Evolutionary conservation across 2,113 vertebrate species (phyloP).

Genomic region (Python bivittatus): DNA sequence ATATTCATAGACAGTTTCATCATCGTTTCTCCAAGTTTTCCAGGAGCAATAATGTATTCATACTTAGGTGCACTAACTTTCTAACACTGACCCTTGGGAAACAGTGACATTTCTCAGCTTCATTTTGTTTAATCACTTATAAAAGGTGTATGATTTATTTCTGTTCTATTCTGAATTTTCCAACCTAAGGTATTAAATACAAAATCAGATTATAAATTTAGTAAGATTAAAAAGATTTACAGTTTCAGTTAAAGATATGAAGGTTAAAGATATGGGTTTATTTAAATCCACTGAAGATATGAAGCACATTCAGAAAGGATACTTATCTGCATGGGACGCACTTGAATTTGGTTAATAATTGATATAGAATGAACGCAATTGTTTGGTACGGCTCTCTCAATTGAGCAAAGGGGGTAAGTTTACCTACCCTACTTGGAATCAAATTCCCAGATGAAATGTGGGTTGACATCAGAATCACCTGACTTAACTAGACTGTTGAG

Average conservation of each 20-base stretch:
- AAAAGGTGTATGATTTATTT: conserved; percentile 23
- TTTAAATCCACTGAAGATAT: not conserved
- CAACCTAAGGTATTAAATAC: not conserved
- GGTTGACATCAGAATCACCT: not conserved
- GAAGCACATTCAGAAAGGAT: not conserved
- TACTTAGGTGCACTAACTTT: conserved; percentile 1
- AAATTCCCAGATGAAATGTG: not conserved
- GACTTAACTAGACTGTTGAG: not conserved
- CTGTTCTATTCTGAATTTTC: not conserved
- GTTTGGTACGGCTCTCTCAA: not conserved
- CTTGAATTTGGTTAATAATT: not conserved
- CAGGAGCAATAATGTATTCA: conserved; percentile 4
- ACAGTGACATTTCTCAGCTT: conserved; percentile 6
- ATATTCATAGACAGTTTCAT: not conserved
- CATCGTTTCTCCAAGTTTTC: not conserved
- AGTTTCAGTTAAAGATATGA: not conserved
- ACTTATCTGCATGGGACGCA: not conserved
- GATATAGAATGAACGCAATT: not conserved
- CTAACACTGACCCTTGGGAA: not conserved
- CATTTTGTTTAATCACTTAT: conserved; percentile 23
- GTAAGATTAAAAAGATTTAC: not conserved
- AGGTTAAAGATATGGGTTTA: not conserved
- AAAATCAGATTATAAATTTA: not conserved
- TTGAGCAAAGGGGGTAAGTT: not conserved
- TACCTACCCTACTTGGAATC: not conserved